Base-by-base conservation (phyloP, 2,888 invertebrate species). In the Ecliptopera silaceata region DNA sequence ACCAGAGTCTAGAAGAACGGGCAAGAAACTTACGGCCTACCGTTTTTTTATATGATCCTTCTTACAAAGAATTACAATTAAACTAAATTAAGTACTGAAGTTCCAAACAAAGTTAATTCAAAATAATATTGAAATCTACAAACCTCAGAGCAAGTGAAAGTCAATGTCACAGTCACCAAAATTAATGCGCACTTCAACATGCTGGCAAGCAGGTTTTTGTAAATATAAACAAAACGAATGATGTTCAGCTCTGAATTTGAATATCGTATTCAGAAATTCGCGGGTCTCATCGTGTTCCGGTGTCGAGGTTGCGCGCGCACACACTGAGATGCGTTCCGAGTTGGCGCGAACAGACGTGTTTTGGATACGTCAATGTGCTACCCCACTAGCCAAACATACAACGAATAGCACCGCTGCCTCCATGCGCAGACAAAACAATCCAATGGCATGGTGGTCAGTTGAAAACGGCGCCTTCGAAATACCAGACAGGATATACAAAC, bases 101-200 rank as follows among this genome's bases (percentile, higher is more conserved):
- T 20, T 4, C 4, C 2, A 20, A 2, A 20, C 20, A 20, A 20
- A 20, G 20, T 2, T 3, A 13, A 29, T 18, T 38, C 6, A n/a
- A 22, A 31, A 29, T 52, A 17, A 22, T 18, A 31, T 17, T 39
- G n/a, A 38, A 66, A 73, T 72, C 50, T 70, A 82, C 87, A 64
- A 75, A 89, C 88, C 87, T 86, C 78, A 38, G 81, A 75, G 70
- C 65, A 71, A 77, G 82, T 80, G 80, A 86, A 85, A 84, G 84
- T 81, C 67, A 80, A 68, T 56, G 75, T 71, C 69, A 82, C 78
- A 69, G 80, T 61, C 82, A 88, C 79, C 64, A 89, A 78, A 71
- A 84, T 69, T 66, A 81, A 77, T 73, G 76, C 73, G 70, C 82
- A 84, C 84, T 84, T 86, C 80, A 82, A 85, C 89, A 89, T 90